Conservation (phyloP, 2,113 vertebrate genomes). For the Colaptes auratus region DNA sequence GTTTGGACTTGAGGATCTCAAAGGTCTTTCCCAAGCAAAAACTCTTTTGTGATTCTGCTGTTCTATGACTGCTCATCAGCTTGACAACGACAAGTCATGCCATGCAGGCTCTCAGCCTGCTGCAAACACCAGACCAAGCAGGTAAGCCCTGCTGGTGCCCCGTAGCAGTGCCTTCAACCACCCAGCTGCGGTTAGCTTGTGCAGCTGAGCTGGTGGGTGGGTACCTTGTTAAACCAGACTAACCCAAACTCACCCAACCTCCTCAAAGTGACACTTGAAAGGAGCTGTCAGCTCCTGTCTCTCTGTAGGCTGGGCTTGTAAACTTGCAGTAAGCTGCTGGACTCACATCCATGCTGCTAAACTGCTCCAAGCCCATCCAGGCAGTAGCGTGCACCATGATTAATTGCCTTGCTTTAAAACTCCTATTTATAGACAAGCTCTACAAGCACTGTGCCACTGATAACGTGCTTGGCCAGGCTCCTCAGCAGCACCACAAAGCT, state of each 20-base stretch:
- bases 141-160: fast-evolving
- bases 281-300: not conserved
- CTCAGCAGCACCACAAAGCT: not conserved
- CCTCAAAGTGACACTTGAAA: not conserved
- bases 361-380: not conserved
- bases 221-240: not conserved
- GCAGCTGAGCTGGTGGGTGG: fast-evolving
- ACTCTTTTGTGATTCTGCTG: too few species aligned
- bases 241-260: not conserved
- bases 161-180: fast-evolving
- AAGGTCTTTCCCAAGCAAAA: too few species aligned
- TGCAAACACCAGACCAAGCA: fast-evolving
- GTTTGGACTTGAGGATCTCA: too few species aligned
- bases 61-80: not conserved
- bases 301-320: not conserved
- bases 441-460: not conserved
- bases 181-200: not conserved
- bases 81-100: not conserved
- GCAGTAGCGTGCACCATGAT: not conserved
- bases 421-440: slow-evolving; percentile 27
- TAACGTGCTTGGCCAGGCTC: not conserved
- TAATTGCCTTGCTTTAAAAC: slow-evolving; percentile 42
- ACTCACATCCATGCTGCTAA: fast-evolving
- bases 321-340: not conserved
- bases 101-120: not conserved